Evolutionary conservation across 1,140 invertebrate species (phyloP).

Genomic region (Danaus plexippus): DNA sequence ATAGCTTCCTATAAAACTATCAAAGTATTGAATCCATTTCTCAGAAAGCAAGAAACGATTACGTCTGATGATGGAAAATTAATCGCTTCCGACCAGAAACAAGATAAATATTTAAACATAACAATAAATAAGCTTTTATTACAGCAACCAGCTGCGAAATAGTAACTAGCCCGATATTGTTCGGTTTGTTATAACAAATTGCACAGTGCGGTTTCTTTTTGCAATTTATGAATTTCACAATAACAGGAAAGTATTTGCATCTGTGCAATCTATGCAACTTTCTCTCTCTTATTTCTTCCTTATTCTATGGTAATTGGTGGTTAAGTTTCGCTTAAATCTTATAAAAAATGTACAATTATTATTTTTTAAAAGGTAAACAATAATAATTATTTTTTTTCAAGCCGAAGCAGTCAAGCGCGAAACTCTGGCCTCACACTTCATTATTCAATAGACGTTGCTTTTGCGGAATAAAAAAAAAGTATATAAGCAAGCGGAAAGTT

Average conservation of each 20-base stretch:
- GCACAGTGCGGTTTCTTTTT: conserved; percentile 12
- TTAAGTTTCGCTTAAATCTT: too few species aligned
- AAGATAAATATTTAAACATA: conserved; percentile 6
- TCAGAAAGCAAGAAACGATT: too few species aligned
- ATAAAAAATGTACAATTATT: too few species aligned
- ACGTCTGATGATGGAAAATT: too few species aligned
- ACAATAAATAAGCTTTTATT: conserved; percentile 15
- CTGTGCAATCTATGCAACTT: too few species aligned
- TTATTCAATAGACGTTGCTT: conserved; percentile 34
- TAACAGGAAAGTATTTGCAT: not conserved
- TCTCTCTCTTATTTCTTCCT: too few species aligned
- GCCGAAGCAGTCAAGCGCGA: conserved; percentile 17
- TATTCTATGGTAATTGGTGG: too few species aligned
- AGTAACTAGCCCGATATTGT: conserved; percentile 11
- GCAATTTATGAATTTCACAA: conserved; percentile 3
- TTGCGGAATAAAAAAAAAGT: conserved; percentile 26
- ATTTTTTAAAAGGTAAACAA: conserved; percentile 2
- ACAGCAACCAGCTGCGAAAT: conserved; percentile 9
- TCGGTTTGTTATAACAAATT: conserved; percentile 12
- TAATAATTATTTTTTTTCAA: conserved; percentile 13
- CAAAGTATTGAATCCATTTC: too few species aligned
- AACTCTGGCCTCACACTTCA: conserved; percentile 28
- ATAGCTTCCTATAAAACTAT: too few species aligned
- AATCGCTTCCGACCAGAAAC: too few species aligned
- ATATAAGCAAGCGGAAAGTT: conserved; percentile 36